Base-by-base conservation (phyloP, 2,888 invertebrate species). In the Eristalis intricaria region DNA sequence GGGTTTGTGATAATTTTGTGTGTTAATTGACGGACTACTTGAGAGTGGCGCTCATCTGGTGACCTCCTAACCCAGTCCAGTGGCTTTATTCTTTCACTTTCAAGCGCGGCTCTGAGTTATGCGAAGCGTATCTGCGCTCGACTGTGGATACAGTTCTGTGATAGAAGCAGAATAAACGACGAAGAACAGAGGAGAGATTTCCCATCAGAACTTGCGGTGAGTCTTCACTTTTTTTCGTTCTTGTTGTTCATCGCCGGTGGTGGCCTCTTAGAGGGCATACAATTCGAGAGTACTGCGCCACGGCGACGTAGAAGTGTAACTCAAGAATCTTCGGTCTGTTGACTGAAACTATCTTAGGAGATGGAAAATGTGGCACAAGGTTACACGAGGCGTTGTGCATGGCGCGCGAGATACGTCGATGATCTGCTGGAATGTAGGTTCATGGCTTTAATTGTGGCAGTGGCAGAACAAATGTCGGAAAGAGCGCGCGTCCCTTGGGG, bases 81-180 rank as follows among this genome's bases (percentile, higher is more conserved):
- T 19, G n/a, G 22, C n/a, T 78, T 74, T 69, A 82, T 69, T 86
- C 69, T 86, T 86, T 86, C 85, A 82, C 85, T 86, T 86, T 86
- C 75, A 64, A 82, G 74, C 70, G 70, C 75, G 77, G 61, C 50
- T 69, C 71, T 5, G 70, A 58, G 32, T 40, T 40, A 64, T 69
- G 35, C 63, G 69, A 77, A 77, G 63, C 61, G 78, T 78, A 58
- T 70, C 78, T 64, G 15, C 1, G 15, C 43, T 1, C 43, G 15
- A 4, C 43, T 1, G 5, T 15, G 43, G n/a, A n/a, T n/a, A 50
- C 50, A 50, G 50, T 50, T 19, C 19, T 50, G 50, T 50, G 50
- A 19, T 50, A 19, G 50, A 50, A 50, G 19, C 19, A 50, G 43
- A n/a, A n/a, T 50, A 50, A 50, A n/a, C n/a, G 7, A 50, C 50